Evolutionary conservation across 1,140 invertebrate genomes (phyloP), one percentile per base, ranked within the genome.

Genomic region (Cyclargus thomasi): DNA sequence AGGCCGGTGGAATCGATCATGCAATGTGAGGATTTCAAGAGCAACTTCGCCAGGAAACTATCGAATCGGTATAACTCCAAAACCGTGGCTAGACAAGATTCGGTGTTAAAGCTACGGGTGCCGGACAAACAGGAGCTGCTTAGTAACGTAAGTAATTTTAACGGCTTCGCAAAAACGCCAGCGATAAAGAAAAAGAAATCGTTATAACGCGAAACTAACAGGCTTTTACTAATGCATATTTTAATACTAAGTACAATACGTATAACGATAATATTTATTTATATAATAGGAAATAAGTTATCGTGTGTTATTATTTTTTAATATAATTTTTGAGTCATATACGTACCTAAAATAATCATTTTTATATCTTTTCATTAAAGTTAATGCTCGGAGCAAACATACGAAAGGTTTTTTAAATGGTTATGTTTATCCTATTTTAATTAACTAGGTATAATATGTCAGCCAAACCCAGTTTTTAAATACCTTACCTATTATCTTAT

Each of bases 21-120:
- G 87, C 80, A 79, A 71, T 88, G 85, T 74, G 86, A 90, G 70
- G 85, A 90, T 68, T 90, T 90, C 64, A 90, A 90, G 68, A 90
- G 87, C 67, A 90, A 88, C 76, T 90, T 90, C 68, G 87, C 87
- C 0, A 81, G 87, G 67, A 86, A 79, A 65, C 81, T 90, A 53
- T 90, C 87, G 17, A 88, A 87, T 75, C 77, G 87, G 29, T 90
- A 85, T 65, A 83, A 74, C 65, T 78, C 83, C 67, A 80, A 77
- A 67, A 75, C 70, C 21, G 73, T 67, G 53, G 64, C 78, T n/a
- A 82, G 74, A 57, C 76, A 78, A 69, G 81, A 83, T 62, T 70
- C 65, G 53, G 65, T 74, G 11, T 67, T 86, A 67, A 87, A 87
- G 69, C 63, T 82, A 39, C 76, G 76, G 6, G 70, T 74, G 17